These are phyloP conservation scores for Trididemnum miniatum DNA, from an alignment of 23 tunicate genomes.

Conservation along the genomic window DNA sequence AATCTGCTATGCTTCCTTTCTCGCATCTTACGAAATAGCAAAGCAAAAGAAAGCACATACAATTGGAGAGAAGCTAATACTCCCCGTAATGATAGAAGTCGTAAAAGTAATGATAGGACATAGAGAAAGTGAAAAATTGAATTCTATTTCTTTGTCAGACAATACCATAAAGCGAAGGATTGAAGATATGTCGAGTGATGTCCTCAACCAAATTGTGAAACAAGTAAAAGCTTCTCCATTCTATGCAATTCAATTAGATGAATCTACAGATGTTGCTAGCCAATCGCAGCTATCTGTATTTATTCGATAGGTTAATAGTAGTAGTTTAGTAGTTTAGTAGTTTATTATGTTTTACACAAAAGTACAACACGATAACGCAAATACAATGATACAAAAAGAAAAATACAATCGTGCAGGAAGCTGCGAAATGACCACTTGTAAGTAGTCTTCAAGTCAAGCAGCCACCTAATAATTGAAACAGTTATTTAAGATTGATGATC, in stretches of 20 bases:
- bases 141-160: slow-evolving; percentile 32
- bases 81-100: slow-evolving; percentile 42
- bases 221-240: slow-evolving; percentile 56
- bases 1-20: slow-evolving; percentile 21
- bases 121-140: slow-evolving; percentile 43
- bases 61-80: slow-evolving; percentile 22
- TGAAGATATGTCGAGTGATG: slow-evolving; percentile 40
- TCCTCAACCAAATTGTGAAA: slow-evolving; percentile 46
- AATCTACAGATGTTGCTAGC: slow-evolving; percentile 52
- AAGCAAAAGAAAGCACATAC: slow-evolving; percentile 28
- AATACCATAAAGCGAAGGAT: slow-evolving; percentile 31
- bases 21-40: slow-evolving; percentile 19
- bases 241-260: slow-evolving; percentile 47
- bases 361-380: too few relatives aligned
- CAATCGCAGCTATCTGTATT: slow-evolving; percentile 41
- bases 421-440: too few relatives aligned
- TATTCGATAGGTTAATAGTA: too few relatives aligned
- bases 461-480: too few relatives aligned
- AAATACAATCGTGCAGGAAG: too few relatives aligned
- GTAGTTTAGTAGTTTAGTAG: too few relatives aligned
- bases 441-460: too few relatives aligned
- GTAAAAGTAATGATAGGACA: slow-evolving; percentile 50
- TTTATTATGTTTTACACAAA: too few relatives aligned
- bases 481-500: too few relatives aligned
- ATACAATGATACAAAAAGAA: too few relatives aligned